Evolutionary conservation across 2,888 invertebrate species (phyloP).

Genomic region (Drosophila picticornis): DNA sequence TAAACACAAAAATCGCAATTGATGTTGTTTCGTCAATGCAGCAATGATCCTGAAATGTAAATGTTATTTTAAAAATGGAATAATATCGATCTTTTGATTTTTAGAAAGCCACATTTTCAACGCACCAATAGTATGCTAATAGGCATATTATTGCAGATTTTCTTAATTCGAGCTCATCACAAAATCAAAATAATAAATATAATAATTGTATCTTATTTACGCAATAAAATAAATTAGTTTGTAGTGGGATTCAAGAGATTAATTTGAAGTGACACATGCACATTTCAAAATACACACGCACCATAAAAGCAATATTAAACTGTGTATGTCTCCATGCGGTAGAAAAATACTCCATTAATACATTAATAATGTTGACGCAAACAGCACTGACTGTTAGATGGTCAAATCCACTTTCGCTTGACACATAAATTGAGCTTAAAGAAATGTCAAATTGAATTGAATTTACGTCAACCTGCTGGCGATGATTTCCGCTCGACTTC

Average conservation of each 20-base stretch:
- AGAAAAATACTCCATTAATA: constrained; percentile 50
- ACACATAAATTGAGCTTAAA: constrained; percentile 67
- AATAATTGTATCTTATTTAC: neutral
- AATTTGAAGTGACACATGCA: constrained; percentile 29
- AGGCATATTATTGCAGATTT: too few relatives aligned
- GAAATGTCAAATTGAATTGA: constrained; percentile 71
- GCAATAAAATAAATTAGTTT: constrained; percentile 37
- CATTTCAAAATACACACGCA: neutral
- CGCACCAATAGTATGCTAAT: fast-evolving
- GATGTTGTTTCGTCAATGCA: neutral
- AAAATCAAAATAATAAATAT: neutral
- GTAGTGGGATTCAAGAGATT: constrained; percentile 41
- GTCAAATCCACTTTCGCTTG: constrained; percentile 67
- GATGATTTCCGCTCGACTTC: constrained; percentile 61
- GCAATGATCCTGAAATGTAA: neutral
- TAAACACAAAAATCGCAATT: neutral
- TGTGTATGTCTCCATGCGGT: neutral
- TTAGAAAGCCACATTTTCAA: neutral
- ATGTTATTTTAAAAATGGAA: neutral
- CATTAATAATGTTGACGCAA: constrained; percentile 67
- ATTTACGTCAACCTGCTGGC: constrained; percentile 49
- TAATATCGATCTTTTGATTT: neutral
- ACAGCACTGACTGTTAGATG: constrained; percentile 22
- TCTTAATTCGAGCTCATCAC: neutral
- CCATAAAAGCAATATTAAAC: neutral